A percentile compares a stretch with the other conserved stretches of the same genome.
These are phyloP conservation scores for Fregata magnificens DNA, from an alignment of 2,113 vertebrate genomes.

Conservation along the genomic window DNA sequence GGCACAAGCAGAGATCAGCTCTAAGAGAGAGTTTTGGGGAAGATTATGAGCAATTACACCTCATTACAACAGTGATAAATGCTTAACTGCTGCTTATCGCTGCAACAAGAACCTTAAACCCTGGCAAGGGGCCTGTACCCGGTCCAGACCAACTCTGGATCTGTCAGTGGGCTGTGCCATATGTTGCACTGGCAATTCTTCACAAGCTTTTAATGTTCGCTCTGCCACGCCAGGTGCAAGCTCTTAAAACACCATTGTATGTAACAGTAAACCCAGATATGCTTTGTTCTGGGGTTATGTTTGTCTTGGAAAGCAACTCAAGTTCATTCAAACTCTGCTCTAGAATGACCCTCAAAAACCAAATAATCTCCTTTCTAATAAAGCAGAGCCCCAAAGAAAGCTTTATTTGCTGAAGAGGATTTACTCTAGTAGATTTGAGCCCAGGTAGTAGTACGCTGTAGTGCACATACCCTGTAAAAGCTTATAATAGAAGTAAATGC, in stretches of 20 bases:
- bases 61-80: background rate
- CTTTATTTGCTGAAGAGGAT: conserved; percentile 46
- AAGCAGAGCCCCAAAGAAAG: conserved; percentile 11
- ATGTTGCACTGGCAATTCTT: conserved; percentile 36
- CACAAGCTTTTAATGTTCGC: background rate
- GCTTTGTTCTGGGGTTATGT: conserved; percentile 53
- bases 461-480: background rate
- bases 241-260: conserved; percentile 36
- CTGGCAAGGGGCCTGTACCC: background rate
- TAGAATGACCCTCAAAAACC: conserved; percentile 56
- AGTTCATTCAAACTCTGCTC: conserved; percentile 50
- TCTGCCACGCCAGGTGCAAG: conserved; percentile 25
- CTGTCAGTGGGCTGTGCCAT: conserved; percentile 24
- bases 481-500: conserved; percentile 25
- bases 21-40: background rate
- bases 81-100: background rate
- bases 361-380: conserved; percentile 48
- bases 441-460: conserved; percentile 8
- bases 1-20: background rate
- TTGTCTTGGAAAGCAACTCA: conserved; percentile 55
- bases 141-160: background rate
- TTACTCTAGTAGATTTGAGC: conserved; percentile 19
- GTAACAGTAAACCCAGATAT: conserved; percentile 46
- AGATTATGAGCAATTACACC: background rate
- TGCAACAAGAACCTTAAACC: background rate